A percentile compares a stretch with the other conserved stretches of the same genome.
Evolutionary conservation across 64 coral and sea anemone genomes (phyloP).

Genomic region (Platygyra sinensis): DNA sequence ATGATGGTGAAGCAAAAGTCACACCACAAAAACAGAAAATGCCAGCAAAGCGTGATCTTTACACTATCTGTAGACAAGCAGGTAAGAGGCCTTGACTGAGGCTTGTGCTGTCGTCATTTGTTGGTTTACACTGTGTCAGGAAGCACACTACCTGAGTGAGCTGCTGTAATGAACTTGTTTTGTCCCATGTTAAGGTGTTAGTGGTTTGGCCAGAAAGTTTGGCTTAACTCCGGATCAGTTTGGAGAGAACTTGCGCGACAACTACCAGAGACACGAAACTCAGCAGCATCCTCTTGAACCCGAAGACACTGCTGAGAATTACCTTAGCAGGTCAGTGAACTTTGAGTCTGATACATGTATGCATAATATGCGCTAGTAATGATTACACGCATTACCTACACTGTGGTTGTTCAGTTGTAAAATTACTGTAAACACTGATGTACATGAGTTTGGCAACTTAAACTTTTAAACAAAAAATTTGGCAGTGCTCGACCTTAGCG

Average conservation of each 20-base stretch:
- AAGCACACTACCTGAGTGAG: not conserved
- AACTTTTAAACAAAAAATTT: no score
- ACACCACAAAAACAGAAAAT: slow-evolving; percentile 80
- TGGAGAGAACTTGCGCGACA: slow-evolving; percentile 98
- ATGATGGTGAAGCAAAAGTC: slow-evolving; percentile 54
- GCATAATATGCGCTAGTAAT: not conserved
- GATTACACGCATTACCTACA: no score
- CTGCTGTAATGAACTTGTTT: not conserved
- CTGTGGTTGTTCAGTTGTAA: no score
- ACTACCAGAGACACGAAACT: slow-evolving; percentile 95
- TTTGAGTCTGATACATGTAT: not conserved
- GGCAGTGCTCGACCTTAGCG: no score
- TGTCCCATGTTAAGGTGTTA: slow-evolving; percentile 53
- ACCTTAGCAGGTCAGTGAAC: slow-evolving; percentile 66
- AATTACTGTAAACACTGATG: no score
- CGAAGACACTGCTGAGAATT: slow-evolving; percentile 87
- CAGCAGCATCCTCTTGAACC: slow-evolving; percentile 95
- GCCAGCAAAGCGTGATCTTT: slow-evolving; percentile 89
- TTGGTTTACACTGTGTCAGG: no score
- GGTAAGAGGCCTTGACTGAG: slow-evolving; percentile 41
- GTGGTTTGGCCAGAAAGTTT: slow-evolving; percentile 96
- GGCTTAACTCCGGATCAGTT: slow-evolving; percentile 98
- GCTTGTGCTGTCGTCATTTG: no score
- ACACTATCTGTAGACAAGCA: slow-evolving; percentile 92
- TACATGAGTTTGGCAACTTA: no score